Conservation (phyloP, 2,797 vertebrate species). For the Sparus aurata region DNA sequence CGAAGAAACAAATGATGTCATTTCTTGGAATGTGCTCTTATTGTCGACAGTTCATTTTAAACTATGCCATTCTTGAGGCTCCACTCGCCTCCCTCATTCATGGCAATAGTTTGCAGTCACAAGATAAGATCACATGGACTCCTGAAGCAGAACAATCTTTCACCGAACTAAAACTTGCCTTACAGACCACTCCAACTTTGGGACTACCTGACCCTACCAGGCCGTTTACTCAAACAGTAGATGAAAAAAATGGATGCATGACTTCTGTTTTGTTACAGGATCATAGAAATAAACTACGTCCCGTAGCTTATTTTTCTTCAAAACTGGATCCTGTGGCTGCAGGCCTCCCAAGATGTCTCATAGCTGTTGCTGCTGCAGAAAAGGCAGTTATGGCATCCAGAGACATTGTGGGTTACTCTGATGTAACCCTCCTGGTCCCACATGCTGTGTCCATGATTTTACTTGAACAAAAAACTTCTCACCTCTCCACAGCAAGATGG, state of each 20-base stretch:
- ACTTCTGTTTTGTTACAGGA: not conserved
- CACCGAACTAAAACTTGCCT: not conserved
- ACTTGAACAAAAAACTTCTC: not conserved
- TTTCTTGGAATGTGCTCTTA: conserved; percentile 12
- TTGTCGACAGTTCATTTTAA: not conserved
- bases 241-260: conserved; percentile 5
- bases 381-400: conserved; percentile 14
- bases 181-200: not conserved
- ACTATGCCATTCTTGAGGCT: not conserved
- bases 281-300: not conserved
- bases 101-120: not conserved
- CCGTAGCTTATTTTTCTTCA: conserved; percentile 10
- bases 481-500: not conserved
- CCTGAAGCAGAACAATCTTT: not conserved
- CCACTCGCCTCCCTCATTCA: not conserved
- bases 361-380: conserved; percentile 15
- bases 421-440: not conserved
- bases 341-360: not conserved
- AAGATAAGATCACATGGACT: not conserved
- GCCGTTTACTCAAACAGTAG: not conserved
- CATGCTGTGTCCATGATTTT: not conserved
- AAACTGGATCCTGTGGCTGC: conserved; percentile 12
- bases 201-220: not conserved
- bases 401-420: conserved; percentile 9
- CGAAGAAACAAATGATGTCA: not conserved